Conservation (phyloP, 2,888 invertebrate species). For the Caenorhabditis afra region DNA sequence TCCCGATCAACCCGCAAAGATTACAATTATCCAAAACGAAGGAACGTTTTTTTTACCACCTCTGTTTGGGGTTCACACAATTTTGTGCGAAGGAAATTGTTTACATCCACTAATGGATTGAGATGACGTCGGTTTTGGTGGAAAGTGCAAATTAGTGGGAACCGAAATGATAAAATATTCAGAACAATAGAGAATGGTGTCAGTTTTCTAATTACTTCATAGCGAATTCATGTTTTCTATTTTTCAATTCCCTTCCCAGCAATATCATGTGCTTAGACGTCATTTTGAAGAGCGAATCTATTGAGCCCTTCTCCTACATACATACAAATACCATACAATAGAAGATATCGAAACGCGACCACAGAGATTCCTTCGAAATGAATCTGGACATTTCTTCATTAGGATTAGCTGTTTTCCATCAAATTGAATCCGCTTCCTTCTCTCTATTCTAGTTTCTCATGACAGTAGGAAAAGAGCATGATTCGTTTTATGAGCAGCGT, state of each 20-base stretch:
- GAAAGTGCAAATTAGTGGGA: conserved; percentile 5
- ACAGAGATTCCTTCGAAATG: background rate
- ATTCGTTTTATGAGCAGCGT: background rate
- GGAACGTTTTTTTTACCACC: too few relatives aligned
- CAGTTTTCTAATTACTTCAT: conserved; percentile 45
- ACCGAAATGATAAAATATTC: conserved; percentile 17
- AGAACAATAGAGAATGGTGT: conserved; percentile 14
- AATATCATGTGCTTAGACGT: too few relatives aligned
- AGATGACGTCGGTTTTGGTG: conserved; percentile 6
- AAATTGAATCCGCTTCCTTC: background rate
- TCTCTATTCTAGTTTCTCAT: background rate
- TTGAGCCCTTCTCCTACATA: too few relatives aligned
- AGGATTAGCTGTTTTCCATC: conserved; percentile 12
- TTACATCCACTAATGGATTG: too few relatives aligned
- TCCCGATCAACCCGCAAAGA: too few relatives aligned
- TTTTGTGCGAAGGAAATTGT: too few relatives aligned
- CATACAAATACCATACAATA: too few relatives aligned
- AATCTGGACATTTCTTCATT: conserved; percentile 24
- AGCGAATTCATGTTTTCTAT: conserved; percentile 3
- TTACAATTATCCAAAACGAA: too few relatives aligned
- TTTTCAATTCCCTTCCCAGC: conserved; percentile 3
- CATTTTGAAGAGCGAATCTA: background rate
- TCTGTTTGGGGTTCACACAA: too few relatives aligned
- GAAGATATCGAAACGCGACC: background rate
- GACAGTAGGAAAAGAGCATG: background rate